phyloP scores from a whole-genome alignment of 2,888 invertebrate genomes.

The Netelia fuscicornis region DNA sequence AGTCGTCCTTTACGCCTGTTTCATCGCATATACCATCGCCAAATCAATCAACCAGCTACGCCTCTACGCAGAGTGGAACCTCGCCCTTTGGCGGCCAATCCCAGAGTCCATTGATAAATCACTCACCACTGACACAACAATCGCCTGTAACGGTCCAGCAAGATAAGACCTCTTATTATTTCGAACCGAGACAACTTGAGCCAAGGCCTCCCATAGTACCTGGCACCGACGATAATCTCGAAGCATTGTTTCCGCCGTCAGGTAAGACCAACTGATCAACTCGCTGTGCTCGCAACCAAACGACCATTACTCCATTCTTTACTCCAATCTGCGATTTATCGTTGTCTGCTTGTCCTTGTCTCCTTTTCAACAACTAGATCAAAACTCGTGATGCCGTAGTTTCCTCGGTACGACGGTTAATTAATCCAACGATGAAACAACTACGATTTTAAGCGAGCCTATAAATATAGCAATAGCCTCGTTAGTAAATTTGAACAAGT shows the following conservation, averaged over 20 bases:
- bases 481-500: too few species aligned
- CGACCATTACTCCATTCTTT: background rate
- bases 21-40: constrained; percentile 79
- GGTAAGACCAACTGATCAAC: constrained; percentile 76
- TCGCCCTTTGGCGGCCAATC: constrained; percentile 78
- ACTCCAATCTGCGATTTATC: background rate
- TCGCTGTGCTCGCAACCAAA: background rate
- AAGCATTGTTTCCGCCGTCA: constrained; percentile 88
- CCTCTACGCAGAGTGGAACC: constrained; percentile 75
- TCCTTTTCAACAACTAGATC: background rate
- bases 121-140: constrained; percentile 80
- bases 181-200: constrained; percentile 78
- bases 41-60: constrained; percentile 77
- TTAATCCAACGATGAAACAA: too few species aligned
- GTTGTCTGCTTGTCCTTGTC: too few species aligned
- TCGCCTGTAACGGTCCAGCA: constrained; percentile 81
- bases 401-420: background rate
- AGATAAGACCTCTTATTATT: constrained; percentile 80
- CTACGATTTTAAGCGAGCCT: too few species aligned
- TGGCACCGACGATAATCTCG: constrained; percentile 85
- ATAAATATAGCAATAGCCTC: too few species aligned
- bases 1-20: constrained; percentile 69
- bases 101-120: constrained; percentile 80
- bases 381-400: background rate
- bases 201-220: constrained; percentile 63